Evolutionary conservation across 2,888 invertebrate species (phyloP).

Genomic region (Melieria picta): DNA sequence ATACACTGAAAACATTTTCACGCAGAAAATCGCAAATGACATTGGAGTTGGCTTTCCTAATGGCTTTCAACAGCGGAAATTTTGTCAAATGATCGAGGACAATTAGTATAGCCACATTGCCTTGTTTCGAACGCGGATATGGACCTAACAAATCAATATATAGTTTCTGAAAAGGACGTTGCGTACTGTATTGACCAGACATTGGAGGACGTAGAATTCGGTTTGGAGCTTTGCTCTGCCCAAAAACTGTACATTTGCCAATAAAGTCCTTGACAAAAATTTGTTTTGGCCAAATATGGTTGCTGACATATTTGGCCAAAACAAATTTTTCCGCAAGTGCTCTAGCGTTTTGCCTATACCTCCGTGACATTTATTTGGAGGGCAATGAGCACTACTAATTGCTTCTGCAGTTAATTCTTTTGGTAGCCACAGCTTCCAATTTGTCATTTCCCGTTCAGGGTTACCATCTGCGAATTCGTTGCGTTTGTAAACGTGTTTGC

Average conservation of each 20-base stretch:
- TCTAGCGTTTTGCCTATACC: conserved; percentile 26
- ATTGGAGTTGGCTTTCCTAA: neutral
- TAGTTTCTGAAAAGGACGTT: conserved; percentile 20
- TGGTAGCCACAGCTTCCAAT: too few species aligned
- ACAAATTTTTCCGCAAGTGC: conserved; percentile 18
- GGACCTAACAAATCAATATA: conserved; percentile 36
- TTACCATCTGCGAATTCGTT: too few species aligned
- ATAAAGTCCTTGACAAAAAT: conserved; percentile 18
- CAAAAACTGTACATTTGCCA: neutral
- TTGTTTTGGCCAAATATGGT: too few species aligned
- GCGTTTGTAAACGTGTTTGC: conserved; percentile 16
- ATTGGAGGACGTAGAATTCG: conserved; percentile 16
- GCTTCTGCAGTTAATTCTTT: too few species aligned
- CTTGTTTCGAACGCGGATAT: conserved; percentile 19
- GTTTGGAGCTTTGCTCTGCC: conserved; percentile 26
- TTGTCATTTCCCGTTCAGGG: too few species aligned
- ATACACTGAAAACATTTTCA: neutral
- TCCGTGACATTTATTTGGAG: conserved; percentile 23
- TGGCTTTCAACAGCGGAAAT: neutral
- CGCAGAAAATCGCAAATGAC: neutral
- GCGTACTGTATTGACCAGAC: neutral
- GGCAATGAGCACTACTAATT: conserved; percentile 7
- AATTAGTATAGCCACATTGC: neutral
- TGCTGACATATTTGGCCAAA: conserved; percentile 28
- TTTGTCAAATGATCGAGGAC: conserved; percentile 5